Evolutionary conservation across 1,140 invertebrate genomes (phyloP).

Genomic region (Mercenaria mercenaria): DNA sequence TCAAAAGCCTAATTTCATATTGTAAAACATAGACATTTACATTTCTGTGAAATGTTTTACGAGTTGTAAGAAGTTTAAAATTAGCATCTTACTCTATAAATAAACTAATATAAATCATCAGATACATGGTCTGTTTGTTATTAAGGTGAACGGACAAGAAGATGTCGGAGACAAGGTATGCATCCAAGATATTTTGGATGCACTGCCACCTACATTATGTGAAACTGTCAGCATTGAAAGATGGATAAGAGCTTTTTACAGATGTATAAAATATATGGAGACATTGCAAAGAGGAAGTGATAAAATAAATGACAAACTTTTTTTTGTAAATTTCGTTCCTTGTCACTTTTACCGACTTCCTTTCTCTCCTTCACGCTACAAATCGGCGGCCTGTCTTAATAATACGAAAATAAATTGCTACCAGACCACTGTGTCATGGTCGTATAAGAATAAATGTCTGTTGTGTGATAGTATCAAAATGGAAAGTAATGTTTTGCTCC

Average conservation of each 20-base stretch:
- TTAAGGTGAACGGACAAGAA: too few relatives aligned
- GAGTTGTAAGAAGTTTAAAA: not conserved
- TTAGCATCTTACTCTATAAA: not conserved
- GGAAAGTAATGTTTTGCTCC: too few relatives aligned
- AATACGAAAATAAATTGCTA: too few relatives aligned
- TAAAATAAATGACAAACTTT: not conserved
- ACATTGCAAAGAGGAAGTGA: not conserved
- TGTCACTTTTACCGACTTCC: not conserved
- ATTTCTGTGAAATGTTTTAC: not conserved
- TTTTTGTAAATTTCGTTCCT: not conserved
- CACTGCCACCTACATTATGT: not conserved
- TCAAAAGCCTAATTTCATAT: not conserved
- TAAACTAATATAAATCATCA: not conserved
- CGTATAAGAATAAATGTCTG: too few relatives aligned
- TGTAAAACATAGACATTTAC: not conserved
- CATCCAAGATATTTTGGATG: too few relatives aligned
- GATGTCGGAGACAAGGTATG: too few relatives aligned
- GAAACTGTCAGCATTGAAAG: not conserved
- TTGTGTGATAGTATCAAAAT: too few relatives aligned
- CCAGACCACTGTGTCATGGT: too few relatives aligned
- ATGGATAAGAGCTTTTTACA: not conserved
- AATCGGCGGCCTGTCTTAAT: too few relatives aligned
- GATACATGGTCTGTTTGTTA: too few relatives aligned
- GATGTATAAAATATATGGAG: not conserved
- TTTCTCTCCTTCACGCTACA: too few relatives aligned